Evolutionary conservation across 2,888 invertebrate genomes (phyloP).

Genomic region (Brenthis daphne): DNA sequence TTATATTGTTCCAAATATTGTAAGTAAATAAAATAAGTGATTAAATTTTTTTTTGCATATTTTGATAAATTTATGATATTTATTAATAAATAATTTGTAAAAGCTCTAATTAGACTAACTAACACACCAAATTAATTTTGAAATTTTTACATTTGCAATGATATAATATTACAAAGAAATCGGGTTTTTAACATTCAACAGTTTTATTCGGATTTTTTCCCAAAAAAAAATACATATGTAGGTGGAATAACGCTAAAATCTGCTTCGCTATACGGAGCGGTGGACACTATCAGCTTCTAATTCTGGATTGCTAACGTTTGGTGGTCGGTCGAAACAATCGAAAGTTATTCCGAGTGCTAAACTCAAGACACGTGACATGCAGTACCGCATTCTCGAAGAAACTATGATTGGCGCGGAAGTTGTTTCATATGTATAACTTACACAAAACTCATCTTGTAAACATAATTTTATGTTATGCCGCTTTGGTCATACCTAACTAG

Average conservation of each 20-base stretch:
- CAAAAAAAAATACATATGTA: slow-evolving; percentile 2
- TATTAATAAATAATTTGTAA: no score
- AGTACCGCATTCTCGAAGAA: slow-evolving; percentile 66
- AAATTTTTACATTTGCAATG: no score
- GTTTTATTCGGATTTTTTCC: neutral
- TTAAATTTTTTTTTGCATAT: no score
- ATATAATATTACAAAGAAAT: no score
- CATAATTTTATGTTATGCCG: no score
- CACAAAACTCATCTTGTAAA: neutral
- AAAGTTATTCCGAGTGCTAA: slow-evolving; percentile 77
- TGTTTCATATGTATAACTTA: slow-evolving; percentile 10
- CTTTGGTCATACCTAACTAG: no score
- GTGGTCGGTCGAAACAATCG: slow-evolving; percentile 71
- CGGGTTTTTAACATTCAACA: no score
- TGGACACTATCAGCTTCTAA: slow-evolving; percentile 69
- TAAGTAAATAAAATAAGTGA: no score
- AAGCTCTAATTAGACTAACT: no score
- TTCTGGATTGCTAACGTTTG: slow-evolving; percentile 69
- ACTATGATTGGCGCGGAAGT: slow-evolving; percentile 58
- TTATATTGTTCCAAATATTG: no score
- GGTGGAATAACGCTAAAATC: slow-evolving; percentile 46
- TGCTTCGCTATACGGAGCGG: slow-evolving; percentile 50
- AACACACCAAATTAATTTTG: no score
- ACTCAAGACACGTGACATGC: slow-evolving; percentile 63
- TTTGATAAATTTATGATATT: no score